Evolutionary conservation across 2,113 vertebrate species (phyloP).

Genomic region (Pardalotus punctatus): DNA sequence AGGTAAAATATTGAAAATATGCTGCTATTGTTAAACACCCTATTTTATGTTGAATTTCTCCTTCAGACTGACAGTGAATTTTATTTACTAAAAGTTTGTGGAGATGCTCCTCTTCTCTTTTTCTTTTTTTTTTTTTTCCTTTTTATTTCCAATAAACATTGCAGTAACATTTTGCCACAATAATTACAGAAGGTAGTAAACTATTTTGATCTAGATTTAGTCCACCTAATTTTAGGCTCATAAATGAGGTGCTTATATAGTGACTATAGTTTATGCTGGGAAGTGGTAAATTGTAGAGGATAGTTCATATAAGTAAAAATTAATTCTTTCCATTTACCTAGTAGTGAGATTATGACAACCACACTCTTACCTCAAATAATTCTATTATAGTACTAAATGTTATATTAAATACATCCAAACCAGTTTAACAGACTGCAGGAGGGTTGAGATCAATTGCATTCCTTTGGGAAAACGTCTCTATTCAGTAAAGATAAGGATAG

Average conservation of each 20-base stretch:
- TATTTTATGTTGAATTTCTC: background rate
- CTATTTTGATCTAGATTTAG: background rate
- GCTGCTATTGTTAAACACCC: rapidly evolving
- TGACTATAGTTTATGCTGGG: background rate
- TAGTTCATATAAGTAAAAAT: background rate
- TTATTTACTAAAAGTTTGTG: background rate
- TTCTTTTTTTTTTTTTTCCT: background rate
- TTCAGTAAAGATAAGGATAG: background rate
- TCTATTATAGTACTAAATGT: background rate
- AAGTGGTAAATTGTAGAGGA: background rate
- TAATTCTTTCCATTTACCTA: background rate
- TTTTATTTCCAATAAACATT: background rate
- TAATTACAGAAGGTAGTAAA: background rate
- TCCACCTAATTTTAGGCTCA: background rate
- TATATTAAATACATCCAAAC: background rate
- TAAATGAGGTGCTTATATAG: background rate
- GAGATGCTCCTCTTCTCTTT: background rate
- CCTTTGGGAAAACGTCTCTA: background rate
- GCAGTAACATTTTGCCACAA: background rate
- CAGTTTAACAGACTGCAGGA: background rate
- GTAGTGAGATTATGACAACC: background rate
- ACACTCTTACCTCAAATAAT: background rate
- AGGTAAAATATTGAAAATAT: background rate
- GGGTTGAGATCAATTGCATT: background rate
- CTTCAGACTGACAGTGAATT: background rate